Base-by-base conservation (phyloP, 1,140 invertebrate genomes). In the Atta cephalotes region DNA sequence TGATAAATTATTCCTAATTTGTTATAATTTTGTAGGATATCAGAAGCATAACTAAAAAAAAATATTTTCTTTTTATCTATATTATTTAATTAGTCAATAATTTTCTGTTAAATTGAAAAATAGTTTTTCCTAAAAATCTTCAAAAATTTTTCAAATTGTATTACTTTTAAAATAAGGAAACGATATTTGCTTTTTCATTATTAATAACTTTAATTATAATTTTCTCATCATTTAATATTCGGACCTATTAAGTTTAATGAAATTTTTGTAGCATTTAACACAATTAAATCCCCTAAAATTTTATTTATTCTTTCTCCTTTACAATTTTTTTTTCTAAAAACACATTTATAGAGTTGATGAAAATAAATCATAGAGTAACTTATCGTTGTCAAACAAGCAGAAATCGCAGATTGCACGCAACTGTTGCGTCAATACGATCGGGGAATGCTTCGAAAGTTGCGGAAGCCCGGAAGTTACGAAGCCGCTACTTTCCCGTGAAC, bases 391-490 rank as follows among this genome's bases (percentile, higher is more conserved):
- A 31, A 85, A 78, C 49, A 56, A 28, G 45, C 49, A 39, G 49
- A 65, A 65, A 16, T 49, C 56, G 71, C 35, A 28, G 70, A 1
- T 60, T 58, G 49, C 62, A 77, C 76, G 56, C 79, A 56, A 82
- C 45, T 72, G 86, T 91, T 91, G 77, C 88, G 79, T 89, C 86
- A 91, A 86, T 62, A 28, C 10, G 86, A 91, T 91, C 82, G 87
- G 68, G 79, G 87, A 89, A 80, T 87, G 56, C 77, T 71, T 92
- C 82, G 90, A 93, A 92, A 92, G 90, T 92, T 89, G 77, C 89
- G 89, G 89, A 91, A 91, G 89, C 89, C 86, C 88, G 89, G 90
- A 92, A 92, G 82, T 90, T 88, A 91, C 82, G 87, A 87, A 74
- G 81, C 86, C 78, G 58, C 81, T 85, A 90, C 90, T 92, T 93